These are phyloP conservation scores for Penaeus monodon DNA, from an alignment of 2,888 invertebrate species.

Conservation along the genomic window DNA sequence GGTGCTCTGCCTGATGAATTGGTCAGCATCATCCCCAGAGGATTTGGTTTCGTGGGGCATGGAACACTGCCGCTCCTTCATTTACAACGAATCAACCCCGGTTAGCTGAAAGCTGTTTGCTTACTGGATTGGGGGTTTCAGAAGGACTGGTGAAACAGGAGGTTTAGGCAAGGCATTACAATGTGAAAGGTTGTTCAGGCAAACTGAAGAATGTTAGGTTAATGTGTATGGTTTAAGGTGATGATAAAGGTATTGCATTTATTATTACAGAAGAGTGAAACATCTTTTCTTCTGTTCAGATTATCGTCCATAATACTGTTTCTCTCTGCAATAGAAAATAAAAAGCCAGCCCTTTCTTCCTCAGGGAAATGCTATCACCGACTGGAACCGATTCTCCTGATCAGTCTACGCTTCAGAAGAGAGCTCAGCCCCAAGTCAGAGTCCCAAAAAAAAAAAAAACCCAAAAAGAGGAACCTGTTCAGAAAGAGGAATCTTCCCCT, in stretches of 20 bases:
- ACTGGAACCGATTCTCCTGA: conserved; percentile 37
- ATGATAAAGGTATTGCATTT: neutral
- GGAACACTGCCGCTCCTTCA: conserved; percentile 58
- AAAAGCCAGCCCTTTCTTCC: neutral
- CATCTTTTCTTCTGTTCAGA: neutral
- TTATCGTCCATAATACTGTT: no score
- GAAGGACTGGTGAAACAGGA: neutral
- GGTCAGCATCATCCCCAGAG: conserved; percentile 59
- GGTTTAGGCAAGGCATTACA: neutral
- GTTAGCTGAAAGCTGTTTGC: conserved; percentile 26
- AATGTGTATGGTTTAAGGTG: neutral
- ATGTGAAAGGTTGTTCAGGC: neutral
- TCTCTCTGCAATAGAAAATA: no score
- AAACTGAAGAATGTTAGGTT: no score
- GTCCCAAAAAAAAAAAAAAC: no score
- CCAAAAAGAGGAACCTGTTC: no score
- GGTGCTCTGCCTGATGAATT: conserved; percentile 49
- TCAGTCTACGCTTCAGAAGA: conserved; percentile 19
- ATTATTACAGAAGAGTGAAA: neutral
- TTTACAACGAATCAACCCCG: conserved; percentile 58
- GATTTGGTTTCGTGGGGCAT: conserved; percentile 55
- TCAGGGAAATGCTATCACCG: conserved; percentile 53
- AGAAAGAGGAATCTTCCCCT: no score
- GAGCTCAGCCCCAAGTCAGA: neutral
- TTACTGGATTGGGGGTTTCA: neutral